phyloP scores from a whole-genome alignment of 2,888 invertebrate species.

The Esperia sulphurella region DNA sequence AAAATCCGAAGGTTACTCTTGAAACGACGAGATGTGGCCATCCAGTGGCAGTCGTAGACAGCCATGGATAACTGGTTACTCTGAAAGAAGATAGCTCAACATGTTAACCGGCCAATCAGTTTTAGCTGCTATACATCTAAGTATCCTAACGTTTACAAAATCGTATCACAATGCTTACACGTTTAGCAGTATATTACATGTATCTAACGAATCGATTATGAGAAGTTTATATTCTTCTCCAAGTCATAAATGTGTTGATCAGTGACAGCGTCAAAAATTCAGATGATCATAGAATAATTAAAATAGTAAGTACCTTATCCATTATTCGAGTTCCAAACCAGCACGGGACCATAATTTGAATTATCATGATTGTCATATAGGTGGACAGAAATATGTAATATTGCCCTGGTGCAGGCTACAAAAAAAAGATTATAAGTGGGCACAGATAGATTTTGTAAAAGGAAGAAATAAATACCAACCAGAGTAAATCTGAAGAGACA shows the following conservation, averaged over 20 bases:
- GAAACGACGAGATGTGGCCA: constrained; percentile 36
- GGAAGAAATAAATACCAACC: constrained; percentile 32
- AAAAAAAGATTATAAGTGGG: constrained; percentile 7
- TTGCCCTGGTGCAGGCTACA: constrained; percentile 40
- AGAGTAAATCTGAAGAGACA: constrained; percentile 54
- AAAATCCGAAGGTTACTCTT: constrained; percentile 52
- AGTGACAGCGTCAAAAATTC: too few relatives aligned
- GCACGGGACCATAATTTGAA: constrained; percentile 51
- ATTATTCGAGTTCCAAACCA: constrained; percentile 53
- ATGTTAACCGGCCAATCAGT: too few relatives aligned
- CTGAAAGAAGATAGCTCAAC: too few relatives aligned
- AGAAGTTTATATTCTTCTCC: too few relatives aligned
- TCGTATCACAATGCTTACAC: too few relatives aligned
- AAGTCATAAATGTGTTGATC: too few relatives aligned
- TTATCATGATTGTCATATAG: constrained; percentile 44
- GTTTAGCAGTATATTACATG: too few relatives aligned
- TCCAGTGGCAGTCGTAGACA: constrained; percentile 55
- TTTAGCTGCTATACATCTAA: too few relatives aligned
- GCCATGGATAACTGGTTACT: constrained; percentile 43
- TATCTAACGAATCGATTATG: too few relatives aligned
- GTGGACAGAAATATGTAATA: constrained; percentile 49
- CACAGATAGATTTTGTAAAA: too few relatives aligned
- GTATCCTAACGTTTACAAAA: too few relatives aligned
- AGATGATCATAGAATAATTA: too few relatives aligned
- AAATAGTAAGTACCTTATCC: constrained; percentile 50